phyloP scores from a whole-genome alignment of 2,113 vertebrate species.

The Panthera leo region DNA sequence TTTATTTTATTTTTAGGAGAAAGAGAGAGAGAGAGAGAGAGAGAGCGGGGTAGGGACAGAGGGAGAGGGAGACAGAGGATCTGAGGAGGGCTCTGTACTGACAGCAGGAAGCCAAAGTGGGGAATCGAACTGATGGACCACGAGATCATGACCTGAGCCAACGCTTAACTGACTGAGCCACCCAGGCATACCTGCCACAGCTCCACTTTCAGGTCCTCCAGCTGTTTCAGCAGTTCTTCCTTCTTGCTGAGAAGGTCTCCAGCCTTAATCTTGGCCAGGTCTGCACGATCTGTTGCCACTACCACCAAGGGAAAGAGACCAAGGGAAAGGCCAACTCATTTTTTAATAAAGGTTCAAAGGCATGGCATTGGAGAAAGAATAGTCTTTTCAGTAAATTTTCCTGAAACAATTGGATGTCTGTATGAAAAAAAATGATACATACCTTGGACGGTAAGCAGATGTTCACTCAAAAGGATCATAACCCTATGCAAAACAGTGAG shows the following conservation, averaged over 20 bases:
- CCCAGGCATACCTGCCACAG: neutral
- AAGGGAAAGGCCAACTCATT: neutral
- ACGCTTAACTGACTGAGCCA: too few relatives aligned
- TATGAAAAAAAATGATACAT: neutral
- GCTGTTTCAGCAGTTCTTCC: neutral
- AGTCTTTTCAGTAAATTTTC: neutral
- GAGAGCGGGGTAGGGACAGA: accelerated
- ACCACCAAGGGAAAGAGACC: neutral
- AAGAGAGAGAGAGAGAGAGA: too few relatives aligned
- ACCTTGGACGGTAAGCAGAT: neutral
- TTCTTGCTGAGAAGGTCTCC: neutral
- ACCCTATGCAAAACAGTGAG: neutral
- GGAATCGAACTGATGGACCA: too few relatives aligned
- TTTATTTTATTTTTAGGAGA: too few relatives aligned
- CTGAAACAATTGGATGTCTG: neutral
- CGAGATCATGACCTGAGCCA: too few relatives aligned
- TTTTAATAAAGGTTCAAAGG: neutral
- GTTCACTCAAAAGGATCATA: neutral
- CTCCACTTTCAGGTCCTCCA: neutral
- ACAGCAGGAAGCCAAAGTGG: too few relatives aligned
- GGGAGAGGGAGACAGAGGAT: too few relatives aligned
- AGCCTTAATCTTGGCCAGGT: neutral
- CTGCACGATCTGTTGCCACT: neutral
- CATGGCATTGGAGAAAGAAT: neutral
- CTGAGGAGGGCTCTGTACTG: too few relatives aligned